phyloP scores from a whole-genome alignment of 2,888 invertebrate genomes.

The Tachystola acroxantha region DNA sequence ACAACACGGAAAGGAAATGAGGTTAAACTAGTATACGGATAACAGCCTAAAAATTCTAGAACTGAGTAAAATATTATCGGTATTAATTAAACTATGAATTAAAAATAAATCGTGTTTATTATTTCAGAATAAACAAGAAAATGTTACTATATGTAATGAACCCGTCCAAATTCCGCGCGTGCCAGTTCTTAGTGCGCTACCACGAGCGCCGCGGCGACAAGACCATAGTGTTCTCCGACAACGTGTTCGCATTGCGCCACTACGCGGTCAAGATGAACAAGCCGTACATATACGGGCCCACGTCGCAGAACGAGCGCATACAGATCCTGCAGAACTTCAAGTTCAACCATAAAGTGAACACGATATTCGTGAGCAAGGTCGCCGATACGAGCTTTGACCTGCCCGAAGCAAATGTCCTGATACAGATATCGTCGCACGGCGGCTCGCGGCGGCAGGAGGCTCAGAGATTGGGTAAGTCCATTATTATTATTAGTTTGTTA shows the following conservation, averaged over 20 bases:
- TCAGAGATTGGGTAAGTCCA: conserved; percentile 90
- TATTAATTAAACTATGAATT: neutral
- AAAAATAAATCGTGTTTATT: neutral
- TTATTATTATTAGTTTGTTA: no score
- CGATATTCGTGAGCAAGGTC: conserved; percentile 99
- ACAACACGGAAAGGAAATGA: no score
- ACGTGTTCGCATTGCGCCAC: conserved; percentile 98
- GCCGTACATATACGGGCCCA: conserved; percentile 99
- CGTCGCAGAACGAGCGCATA: conserved; percentile 96
- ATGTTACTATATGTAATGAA: conserved; percentile 98
- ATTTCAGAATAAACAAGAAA: conserved; percentile 88
- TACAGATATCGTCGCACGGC: conserved; percentile 99
- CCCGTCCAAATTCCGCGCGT: conserved; percentile 97
- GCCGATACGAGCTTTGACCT: conserved; percentile 99
- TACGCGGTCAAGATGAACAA: conserved; percentile 99
- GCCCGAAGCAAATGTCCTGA: conserved; percentile 98
- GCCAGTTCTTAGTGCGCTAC: conserved; percentile 94
- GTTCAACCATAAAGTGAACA: conserved; percentile 98
- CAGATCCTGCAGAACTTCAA: conserved; percentile 99
- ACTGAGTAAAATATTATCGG: no score
- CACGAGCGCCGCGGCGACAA: conserved; percentile 98
- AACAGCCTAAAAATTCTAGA: no score
- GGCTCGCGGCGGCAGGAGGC: conserved; percentile 99
- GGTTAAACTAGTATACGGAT: no score
- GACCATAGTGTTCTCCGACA: conserved; percentile 99